Base-by-base conservation (phyloP, 2,113 vertebrate species). In the Ictalurus furcatus region DNA sequence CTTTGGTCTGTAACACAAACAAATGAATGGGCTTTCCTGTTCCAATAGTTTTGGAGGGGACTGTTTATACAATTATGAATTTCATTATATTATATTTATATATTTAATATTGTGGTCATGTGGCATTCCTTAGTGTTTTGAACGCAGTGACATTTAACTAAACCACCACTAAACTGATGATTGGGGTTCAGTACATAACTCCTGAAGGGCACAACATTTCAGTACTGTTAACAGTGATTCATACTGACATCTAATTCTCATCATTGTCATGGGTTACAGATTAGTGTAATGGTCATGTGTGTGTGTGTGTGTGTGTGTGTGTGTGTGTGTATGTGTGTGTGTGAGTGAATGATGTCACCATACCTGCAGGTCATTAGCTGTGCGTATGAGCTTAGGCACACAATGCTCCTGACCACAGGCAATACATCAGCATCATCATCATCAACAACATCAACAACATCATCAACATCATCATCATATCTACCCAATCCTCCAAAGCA, bases 341-440 rank as follows among this genome's bases (percentile, higher is more conserved):
- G 40, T 73, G 63, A 69, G 78, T 88, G 52, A 89, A 80, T 76
- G 87, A 58, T 44, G 34, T 37, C 85, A 86, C 63, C 59, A 88
- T 87, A 44, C 44, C 61, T 71, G 52, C 79, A 74, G 56, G 21
- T 59, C 83, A 30, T 63, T n/a, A 65, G 11, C 13, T 83, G 30
- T 37, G 30, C n/a, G 34, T 58, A 34, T 25, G 16, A 21, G 8
- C 6, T 61, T 28, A 73, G 48, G 25, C 14, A 69, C n/a, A 37
- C 30, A 37, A 7, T 80, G 52, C 17, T 23, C 30, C 69, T 71
- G 30, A 71, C 17, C 30, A 71, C 6, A 80, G 14, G 25, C 78
- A 80, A 13, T 25, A 80, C 56, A 34, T 9, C 4, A 30, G 19
- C 80, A 9, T 59, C 80, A 37, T 59, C 54, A 23, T 21, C 34